Base-by-base conservation (phyloP, 2,888 invertebrate species). In the Lepetodrilus schrolli region DNA sequence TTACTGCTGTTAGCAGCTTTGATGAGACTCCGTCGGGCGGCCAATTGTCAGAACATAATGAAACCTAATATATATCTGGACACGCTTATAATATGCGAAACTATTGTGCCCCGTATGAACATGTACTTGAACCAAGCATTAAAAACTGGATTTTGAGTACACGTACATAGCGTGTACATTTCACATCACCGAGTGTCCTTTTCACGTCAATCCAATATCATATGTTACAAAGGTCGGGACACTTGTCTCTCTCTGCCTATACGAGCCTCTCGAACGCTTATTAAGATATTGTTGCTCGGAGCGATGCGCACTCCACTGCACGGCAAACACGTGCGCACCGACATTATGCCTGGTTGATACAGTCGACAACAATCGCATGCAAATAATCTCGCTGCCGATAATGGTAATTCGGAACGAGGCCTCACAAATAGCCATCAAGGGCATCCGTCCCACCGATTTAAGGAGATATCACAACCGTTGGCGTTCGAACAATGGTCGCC, bases 281-380 rank as follows among this genome's bases (percentile, higher is more conserved):
- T 30, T 48, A 58, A 58, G 30, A 58, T 58, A 10, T 58, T 58
- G 58, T 58, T 58, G 58, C 58, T 30, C 17, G 17, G 4, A 58
- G 34, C 58, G 34, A 26, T 34, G 30, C 26, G 34, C 13, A 17
- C 58, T 26, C 26, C 58, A 58, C 26, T 58, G 17, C 30, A 4
- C 30, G n/a, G n/a, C n/a, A 30, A 30, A 58, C 58, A 58, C 58
- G 58, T 58, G 58, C 30, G 7, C 4, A n/a, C 26, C 30, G 58
- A 58, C 34, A 58, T 58, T 30, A 58, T 58, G 58, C 58, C 58
- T 34, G 34, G 26, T 58, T 58, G 58, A 58, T 58, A 58, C 34
- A 58, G 30, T 58, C 34, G 58, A 58, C 34, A 58, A 58, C 58
- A 58, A 58, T 58, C 58, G 30, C 58, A 58, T 58, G 34, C 30